Conservation (phyloP, 1,140 invertebrate species). For the Maniola jurtina region DNA sequence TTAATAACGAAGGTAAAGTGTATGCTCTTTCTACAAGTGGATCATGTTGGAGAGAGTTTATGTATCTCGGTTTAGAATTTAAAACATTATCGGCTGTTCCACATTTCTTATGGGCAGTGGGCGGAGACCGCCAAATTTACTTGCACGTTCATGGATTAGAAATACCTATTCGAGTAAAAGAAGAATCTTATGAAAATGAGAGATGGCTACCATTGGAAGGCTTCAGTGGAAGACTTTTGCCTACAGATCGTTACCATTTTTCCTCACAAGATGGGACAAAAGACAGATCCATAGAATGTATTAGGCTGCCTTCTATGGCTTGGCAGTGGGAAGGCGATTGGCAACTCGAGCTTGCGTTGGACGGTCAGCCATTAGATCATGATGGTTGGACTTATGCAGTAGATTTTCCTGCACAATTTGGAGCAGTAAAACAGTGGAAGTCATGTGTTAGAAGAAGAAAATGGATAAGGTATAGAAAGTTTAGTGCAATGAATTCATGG, state of each 20-base stretch:
- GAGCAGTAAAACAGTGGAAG: conserved; percentile 91
- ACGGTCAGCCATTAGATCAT: conserved; percentile 91
- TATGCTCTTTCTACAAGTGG: conserved; percentile 89
- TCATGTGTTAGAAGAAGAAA: conserved; percentile 93
- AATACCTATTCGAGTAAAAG: conserved; percentile 92
- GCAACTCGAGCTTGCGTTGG: conserved; percentile 92
- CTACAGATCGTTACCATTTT: conserved; percentile 92
- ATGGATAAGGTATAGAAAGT: conserved; percentile 92
- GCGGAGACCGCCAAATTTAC: conserved; percentile 94
- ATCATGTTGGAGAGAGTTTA: conserved; percentile 90
- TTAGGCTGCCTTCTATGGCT: conserved; percentile 92
- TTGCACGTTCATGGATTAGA: conserved; percentile 93
- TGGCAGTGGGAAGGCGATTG: conserved; percentile 97
- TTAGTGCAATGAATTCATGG: conserved; percentile 94
- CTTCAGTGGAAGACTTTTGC: conserved; percentile 88
- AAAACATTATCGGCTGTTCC: conserved; percentile 91
- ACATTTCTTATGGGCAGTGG: conserved; percentile 93
- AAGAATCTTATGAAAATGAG: conserved; percentile 96
- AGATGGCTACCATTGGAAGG: conserved; percentile 95
- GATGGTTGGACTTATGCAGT: conserved; percentile 97
- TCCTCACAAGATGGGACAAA: conserved; percentile 90
- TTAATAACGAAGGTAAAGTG: conserved; percentile 92
- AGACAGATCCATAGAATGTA: conserved; percentile 87
- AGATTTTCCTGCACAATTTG: conserved; percentile 93
- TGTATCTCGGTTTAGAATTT: conserved; percentile 90